Percentiles rank a stretch among this genome's conserved stretches.
These are phyloP conservation scores for Neopelma chrysocephalum DNA, from an alignment of 2,797 vertebrate genomes.

Conservation along the genomic window DNA sequence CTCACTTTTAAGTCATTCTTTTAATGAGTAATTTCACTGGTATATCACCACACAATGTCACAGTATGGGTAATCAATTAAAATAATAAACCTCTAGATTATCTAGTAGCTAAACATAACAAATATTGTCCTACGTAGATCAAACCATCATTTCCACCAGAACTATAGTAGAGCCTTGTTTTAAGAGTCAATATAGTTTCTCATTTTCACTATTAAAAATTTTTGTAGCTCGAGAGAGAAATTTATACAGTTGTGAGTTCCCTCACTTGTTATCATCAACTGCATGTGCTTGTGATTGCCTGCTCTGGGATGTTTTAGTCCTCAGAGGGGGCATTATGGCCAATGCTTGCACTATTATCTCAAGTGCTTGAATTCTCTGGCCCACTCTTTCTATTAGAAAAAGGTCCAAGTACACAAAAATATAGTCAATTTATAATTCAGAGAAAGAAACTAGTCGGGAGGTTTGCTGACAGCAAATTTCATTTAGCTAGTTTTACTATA, in stretches of 20 bases:
- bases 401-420: background rate
- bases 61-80: background rate
- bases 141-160: background rate
- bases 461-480: conserved; percentile 34
- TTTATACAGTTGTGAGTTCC: background rate
- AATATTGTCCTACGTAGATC: background rate
- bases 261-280: background rate
- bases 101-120: background rate
- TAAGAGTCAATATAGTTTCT: background rate
- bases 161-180: background rate
- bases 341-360: background rate
- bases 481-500: conserved; percentile 33
- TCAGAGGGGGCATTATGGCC: background rate
- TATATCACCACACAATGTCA: background rate
- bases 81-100: background rate
- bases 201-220: conserved; percentile 7
- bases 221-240: background rate
- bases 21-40: background rate
- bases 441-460: background rate
- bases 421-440: background rate
- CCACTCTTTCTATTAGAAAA: background rate
- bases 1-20: background rate
- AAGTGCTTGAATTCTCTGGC: background rate
- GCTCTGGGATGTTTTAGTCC: background rate
- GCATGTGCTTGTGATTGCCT: background rate